Percentiles rank a stretch among this genome's conserved stretches.
These are phyloP conservation scores for Sphinx pinastri DNA, from an alignment of 2,888 invertebrate genomes.

Conservation along the genomic window DNA sequence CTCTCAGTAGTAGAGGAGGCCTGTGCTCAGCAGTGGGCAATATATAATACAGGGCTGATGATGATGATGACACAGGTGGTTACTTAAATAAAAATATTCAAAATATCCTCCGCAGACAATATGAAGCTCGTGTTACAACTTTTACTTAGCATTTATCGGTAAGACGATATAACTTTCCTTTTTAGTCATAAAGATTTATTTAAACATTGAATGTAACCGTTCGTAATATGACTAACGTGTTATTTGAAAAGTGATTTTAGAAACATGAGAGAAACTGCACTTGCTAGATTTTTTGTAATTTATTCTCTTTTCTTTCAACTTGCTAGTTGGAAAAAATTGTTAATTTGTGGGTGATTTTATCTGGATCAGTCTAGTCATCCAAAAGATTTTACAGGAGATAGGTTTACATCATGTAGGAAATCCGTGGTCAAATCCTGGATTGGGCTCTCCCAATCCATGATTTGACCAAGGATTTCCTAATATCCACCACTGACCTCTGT, in stretches of 20 bases:
- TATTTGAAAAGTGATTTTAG: neutral
- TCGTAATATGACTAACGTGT: neutral
- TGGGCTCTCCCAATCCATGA: too few relatives aligned
- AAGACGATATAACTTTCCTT: conserved; percentile 12
- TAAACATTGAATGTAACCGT: neutral
- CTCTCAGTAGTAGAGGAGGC: too few relatives aligned
- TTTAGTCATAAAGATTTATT: conserved; percentile 11
- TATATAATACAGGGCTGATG: too few relatives aligned
- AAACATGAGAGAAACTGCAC: neutral
- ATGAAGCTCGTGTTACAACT: neutral
- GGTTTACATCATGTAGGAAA: too few relatives aligned
- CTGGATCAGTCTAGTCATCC: neutral
- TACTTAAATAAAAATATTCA: neutral
- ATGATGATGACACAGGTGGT: too few relatives aligned
- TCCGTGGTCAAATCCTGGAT: too few relatives aligned
- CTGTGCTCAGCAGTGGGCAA: too few relatives aligned
- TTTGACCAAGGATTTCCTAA: too few relatives aligned
- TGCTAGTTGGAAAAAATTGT: too few relatives aligned
- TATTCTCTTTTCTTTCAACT: neutral
- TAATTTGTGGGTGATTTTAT: too few relatives aligned
- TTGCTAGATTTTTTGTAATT: neutral
- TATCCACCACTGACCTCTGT: too few relatives aligned
- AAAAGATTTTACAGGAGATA: neutral
- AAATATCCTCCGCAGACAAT: neutral
- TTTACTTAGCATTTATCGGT: conserved; percentile 13